Evolutionary conservation across 2,888 invertebrate genomes (phyloP).

Genomic region (Spialia ferax): DNA sequence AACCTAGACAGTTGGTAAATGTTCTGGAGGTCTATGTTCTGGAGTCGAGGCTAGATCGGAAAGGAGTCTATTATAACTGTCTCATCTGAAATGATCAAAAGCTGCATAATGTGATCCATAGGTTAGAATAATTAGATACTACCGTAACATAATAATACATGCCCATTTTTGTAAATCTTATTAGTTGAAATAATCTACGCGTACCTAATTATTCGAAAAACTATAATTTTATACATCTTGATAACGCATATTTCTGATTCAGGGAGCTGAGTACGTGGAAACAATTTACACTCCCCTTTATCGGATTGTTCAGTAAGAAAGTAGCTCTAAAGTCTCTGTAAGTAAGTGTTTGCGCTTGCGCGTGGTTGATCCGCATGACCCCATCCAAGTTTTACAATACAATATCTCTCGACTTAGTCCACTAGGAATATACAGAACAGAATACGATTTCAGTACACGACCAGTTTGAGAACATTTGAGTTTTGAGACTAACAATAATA

Average conservation of each 20-base stretch:
- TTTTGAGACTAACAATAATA: background rate
- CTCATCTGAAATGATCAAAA: no score
- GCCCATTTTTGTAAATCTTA: no score
- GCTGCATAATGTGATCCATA: no score
- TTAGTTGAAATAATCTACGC: background rate
- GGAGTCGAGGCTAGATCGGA: no score
- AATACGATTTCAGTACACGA: background rate
- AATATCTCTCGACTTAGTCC: conserved; percentile 5
- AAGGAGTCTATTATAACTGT: no score
- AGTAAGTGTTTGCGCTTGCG: conserved; percentile 68
- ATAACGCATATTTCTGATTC: conserved; percentile 56
- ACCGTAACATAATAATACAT: no score
- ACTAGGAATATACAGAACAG: background rate
- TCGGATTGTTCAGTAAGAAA: conserved; percentile 73
- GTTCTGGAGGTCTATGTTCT: no score
- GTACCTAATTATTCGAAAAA: background rate
- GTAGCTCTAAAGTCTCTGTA: conserved; percentile 69
- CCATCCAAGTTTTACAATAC: conserved; percentile 7
- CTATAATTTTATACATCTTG: background rate
- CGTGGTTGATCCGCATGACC: conserved; percentile 47
- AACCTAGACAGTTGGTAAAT: no score
- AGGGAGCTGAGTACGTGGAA: conserved; percentile 71
- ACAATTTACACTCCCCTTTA: conserved; percentile 71
- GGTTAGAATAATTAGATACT: no score
- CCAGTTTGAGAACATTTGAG: background rate